phyloP scores from a whole-genome alignment of 2,888 invertebrate genomes.

The Bhutanitis thaidina region DNA sequence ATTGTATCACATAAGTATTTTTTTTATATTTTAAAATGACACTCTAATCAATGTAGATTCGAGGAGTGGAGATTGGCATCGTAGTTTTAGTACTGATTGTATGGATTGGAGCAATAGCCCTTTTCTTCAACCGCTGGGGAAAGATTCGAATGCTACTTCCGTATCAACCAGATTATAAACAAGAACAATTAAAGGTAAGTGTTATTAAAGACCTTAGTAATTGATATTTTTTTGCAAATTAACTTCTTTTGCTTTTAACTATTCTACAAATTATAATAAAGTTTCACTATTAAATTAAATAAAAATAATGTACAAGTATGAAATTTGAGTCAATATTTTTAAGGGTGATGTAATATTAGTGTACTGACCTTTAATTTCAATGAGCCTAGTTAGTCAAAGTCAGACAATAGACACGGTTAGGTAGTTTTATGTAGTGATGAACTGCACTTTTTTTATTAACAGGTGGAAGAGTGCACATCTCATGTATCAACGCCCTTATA shows the following conservation, averaged over 20 bases:
- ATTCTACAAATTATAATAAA: no score
- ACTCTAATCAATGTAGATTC: constrained; percentile 79
- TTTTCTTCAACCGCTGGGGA: constrained; percentile 94
- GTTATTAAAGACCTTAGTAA: neutral
- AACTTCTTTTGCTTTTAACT: no score
- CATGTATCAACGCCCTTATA: constrained; percentile 51
- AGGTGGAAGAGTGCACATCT: constrained; percentile 60
- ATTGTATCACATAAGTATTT: no score
- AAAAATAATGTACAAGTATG: no score
- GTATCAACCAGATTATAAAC: constrained; percentile 94
- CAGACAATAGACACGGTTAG: no score
- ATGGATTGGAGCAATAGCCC: constrained; percentile 92
- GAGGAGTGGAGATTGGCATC: constrained; percentile 94
- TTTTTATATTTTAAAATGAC: no score
- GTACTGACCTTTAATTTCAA: no score
- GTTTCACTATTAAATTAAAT: no score
- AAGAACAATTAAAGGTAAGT: constrained; percentile 87
- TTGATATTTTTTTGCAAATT: no score
- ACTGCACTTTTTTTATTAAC: constrained; percentile 31
- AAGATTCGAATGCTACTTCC: constrained; percentile 94
- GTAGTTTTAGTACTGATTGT: constrained; percentile 89
- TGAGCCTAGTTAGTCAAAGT: no score
- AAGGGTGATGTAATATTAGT: no score
- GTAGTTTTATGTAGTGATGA: constrained; percentile 5
- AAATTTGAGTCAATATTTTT: no score